Conservation (phyloP, 1,140 invertebrate species). For the silkworm (Bombyx mori) region ASM3026992v2 NC_085110.1:4270501-4271000, state of each 20-base stretch:
- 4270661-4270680: constrained; percentile 40
- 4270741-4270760: constrained; percentile 53
- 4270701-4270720: constrained; percentile 51
- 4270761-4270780: constrained; percentile 42
- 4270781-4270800: neutral
- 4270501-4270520: no score
- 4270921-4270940: constrained; percentile 32
- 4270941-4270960: constrained; percentile 16
- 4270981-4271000: constrained; percentile 51
- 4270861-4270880: no score
- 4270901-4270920: constrained; percentile 25
- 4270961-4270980: constrained; percentile 44
- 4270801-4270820: no score
- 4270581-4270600: no score
- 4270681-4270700: constrained; percentile 58
- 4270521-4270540: no score
- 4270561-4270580: no score
- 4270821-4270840: neutral
- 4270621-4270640: neutral
- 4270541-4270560: no score
- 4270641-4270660: neutral
- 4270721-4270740: constrained; percentile 54
- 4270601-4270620: no score
- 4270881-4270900: constrained; percentile 28
- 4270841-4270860: constrained; percentile 9